Evolutionary conservation across 2,113 vertebrate species (phyloP).

Genomic region (Pluvialis apricaria): DNA sequence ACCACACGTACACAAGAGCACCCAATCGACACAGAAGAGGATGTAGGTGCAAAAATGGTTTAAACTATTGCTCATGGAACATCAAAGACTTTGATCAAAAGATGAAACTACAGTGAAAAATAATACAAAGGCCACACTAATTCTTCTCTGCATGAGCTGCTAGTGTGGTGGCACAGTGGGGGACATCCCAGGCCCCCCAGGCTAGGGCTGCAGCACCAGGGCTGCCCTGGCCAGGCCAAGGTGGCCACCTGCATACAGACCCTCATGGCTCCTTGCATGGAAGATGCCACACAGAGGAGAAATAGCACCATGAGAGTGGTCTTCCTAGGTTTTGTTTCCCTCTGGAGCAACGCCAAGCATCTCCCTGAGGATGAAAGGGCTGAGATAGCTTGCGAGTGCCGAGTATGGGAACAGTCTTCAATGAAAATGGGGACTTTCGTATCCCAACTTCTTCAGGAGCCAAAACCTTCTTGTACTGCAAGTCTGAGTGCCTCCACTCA

Average conservation of each 20-base stretch:
- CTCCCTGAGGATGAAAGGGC: too few relatives aligned
- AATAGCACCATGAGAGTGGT: neutral
- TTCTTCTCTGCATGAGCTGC: neutral
- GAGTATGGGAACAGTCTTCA: neutral
- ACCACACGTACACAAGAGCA: neutral
- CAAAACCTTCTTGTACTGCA: neutral
- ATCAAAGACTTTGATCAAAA: neutral
- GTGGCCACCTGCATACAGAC: accelerated
- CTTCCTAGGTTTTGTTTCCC: neutral
- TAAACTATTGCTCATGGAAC: neutral
- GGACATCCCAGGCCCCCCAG: neutral
- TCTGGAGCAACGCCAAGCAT: neutral
- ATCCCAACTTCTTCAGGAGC: neutral
- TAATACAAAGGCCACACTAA: neutral
- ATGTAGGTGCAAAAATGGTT: neutral
- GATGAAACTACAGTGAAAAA: neutral
- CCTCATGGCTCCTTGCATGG: accelerated
- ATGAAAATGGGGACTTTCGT: neutral
- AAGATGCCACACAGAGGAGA: neutral
- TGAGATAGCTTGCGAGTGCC: neutral
- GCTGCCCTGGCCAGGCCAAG: neutral
- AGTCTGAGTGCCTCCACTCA: neutral
- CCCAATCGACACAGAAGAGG: neutral
- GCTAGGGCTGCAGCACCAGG: neutral
- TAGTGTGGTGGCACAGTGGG: accelerated